Conservation (phyloP, 2,113 vertebrate species). For the Pantherophis guttatus region DNA sequence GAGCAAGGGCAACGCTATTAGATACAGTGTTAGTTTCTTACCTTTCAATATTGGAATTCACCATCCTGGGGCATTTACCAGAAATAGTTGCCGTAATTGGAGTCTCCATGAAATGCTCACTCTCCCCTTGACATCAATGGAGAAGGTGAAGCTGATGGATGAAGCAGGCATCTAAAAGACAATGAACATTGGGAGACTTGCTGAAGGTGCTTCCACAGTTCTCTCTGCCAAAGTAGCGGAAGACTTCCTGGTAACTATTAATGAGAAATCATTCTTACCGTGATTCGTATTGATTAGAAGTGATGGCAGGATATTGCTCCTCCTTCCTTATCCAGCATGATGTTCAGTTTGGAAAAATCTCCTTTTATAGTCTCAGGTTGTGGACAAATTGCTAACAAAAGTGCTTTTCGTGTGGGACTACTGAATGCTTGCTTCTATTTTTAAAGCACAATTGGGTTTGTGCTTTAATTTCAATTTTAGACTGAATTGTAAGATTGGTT, state of each 20-base stretch:
- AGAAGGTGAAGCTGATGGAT: not conserved
- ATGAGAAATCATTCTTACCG: constrained; percentile 31
- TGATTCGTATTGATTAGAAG: constrained; percentile 38
- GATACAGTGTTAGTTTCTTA: not conserved
- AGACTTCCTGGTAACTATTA: constrained; percentile 36
- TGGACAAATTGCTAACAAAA: not conserved
- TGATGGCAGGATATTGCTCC: not conserved
- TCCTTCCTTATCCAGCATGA: not conserved
- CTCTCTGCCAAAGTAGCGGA: not conserved
- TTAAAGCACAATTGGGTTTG: not conserved
- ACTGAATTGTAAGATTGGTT: not conserved
- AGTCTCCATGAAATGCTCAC: not conserved
- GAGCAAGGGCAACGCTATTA: not conserved
- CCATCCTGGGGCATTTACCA: not conserved
- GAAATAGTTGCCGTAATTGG: not conserved
- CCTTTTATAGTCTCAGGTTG: not conserved
- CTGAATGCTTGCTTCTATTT: not conserved
- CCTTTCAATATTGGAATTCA: no score
- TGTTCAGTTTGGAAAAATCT: not conserved
- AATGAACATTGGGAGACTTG: not conserved
- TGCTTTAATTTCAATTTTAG: not conserved
- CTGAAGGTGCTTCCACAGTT: not conserved
- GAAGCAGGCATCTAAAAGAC: no score
- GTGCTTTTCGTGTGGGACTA: not conserved
- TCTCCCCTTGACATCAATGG: not conserved